A percentile compares a stretch with the other conserved stretches of the same genome.
Evolutionary conservation across 2,113 vertebrate genomes (phyloP).

Genomic region (Cebidichthys violaceus): DNA sequence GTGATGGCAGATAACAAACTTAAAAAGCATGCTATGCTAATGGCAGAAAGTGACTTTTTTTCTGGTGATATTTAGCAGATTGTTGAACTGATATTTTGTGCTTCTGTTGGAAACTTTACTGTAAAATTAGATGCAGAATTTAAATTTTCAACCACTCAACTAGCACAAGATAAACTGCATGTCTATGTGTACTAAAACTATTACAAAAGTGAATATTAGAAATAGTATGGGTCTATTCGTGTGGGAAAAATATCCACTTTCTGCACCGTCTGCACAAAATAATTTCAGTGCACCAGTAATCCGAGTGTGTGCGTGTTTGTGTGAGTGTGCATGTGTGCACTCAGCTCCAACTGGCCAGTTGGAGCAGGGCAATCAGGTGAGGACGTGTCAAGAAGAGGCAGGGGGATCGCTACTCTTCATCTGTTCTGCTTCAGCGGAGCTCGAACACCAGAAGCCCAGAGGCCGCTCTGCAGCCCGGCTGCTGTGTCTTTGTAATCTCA

Average conservation of each 20-base stretch:
- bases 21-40: not conserved
- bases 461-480: conserved; percentile 7
- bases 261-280: conserved; percentile 21
- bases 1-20: not conserved
- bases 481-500: conserved; percentile 42
- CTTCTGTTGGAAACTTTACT: not conserved
- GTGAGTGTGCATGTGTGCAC: not conserved
- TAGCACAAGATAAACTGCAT: not conserved
- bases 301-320: not conserved
- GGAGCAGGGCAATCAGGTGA: conserved; percentile 36
- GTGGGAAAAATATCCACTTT: not conserved
- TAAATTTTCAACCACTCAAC: not conserved
- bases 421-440: conserved; percentile 66
- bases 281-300: not conserved
- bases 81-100: not conserved
- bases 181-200: not conserved
- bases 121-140: not conserved
- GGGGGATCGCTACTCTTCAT: conserved; percentile 64
- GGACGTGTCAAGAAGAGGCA: conserved; percentile 55
- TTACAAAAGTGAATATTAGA: not conserved
- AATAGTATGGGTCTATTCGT: not conserved
- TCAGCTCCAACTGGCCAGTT: conserved; percentile 29
- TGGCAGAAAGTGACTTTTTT: not conserved
- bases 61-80: not conserved
- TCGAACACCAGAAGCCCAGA: conserved; percentile 46